phyloP scores from a whole-genome alignment of 1,140 invertebrate genomes.

The Drosophila triauraria region DNA sequence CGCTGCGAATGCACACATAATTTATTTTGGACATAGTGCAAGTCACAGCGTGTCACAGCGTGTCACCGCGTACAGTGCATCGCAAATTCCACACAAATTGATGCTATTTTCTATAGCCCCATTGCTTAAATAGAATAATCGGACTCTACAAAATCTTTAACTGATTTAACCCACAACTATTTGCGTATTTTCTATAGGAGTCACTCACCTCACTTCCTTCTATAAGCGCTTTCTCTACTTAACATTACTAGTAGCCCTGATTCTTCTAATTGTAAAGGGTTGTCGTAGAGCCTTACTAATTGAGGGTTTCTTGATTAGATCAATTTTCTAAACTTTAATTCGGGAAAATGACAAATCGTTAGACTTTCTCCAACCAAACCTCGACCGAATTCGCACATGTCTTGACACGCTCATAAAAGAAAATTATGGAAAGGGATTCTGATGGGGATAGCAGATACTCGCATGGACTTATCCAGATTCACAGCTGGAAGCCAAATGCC shows the following conservation, averaged over 20 bases:
- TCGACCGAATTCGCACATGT: conserved; percentile 6
- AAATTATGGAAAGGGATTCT: not conserved
- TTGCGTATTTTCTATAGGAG: not conserved
- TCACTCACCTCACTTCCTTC: too few relatives aligned
- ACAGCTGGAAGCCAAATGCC: conserved; percentile 14
- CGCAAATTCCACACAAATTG: conserved; percentile 4
- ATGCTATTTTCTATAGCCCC: not conserved
- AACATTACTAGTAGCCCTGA: not conserved
- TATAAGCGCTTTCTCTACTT: not conserved
- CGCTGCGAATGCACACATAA: conserved; percentile 30
- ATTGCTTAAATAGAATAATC: conserved; percentile 5
- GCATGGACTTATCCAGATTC: conserved; percentile 23
- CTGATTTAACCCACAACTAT: not conserved
- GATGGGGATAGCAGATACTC: conserved; percentile 4
- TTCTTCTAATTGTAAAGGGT: not conserved
- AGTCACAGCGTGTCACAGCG: conserved; percentile 23
- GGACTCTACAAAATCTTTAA: not conserved
- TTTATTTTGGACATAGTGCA: conserved; percentile 36
- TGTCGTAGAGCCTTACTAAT: too few relatives aligned
- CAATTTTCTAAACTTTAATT: too few relatives aligned
- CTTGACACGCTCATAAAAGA: not conserved
- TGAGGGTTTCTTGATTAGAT: too few relatives aligned
- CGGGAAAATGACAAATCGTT: not conserved
- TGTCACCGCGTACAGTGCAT: conserved; percentile 11
- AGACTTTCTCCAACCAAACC: not conserved